These are phyloP conservation scores for Mythimna pallens DNA, from an alignment of 2,888 invertebrate species.

Conservation along the genomic window DNA sequence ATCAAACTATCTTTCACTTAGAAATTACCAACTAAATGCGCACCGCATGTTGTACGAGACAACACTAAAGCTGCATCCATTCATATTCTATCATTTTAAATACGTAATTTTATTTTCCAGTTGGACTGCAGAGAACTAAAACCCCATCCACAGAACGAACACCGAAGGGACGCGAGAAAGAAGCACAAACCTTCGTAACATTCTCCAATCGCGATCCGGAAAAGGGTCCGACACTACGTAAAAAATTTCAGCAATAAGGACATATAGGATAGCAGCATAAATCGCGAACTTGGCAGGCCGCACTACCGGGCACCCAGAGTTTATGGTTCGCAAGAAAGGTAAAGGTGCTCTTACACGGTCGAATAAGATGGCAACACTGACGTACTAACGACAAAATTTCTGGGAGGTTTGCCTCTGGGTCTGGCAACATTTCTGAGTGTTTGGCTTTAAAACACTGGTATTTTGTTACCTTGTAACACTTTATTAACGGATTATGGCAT, in stretches of 20 bases:
- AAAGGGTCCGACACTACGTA: slow-evolving; percentile 73
- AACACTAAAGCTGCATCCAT: too few relatives aligned
- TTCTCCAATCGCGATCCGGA: slow-evolving; percentile 68
- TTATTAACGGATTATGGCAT: background rate
- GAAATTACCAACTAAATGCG: too few relatives aligned
- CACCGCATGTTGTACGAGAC: too few relatives aligned
- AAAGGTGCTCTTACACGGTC: slow-evolving; percentile 24
- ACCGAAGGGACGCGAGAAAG: slow-evolving; percentile 91
- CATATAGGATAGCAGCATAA: slow-evolving; percentile 26
- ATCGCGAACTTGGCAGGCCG: slow-evolving; percentile 1
- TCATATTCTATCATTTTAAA: background rate
- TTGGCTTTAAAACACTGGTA: background rate
- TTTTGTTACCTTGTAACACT: background rate
- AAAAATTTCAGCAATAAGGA: slow-evolving; percentile 67
- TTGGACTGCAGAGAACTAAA: slow-evolving; percentile 93
- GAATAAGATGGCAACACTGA: background rate
- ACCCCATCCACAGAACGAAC: slow-evolving; percentile 90
- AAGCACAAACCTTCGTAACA: slow-evolving; percentile 93
- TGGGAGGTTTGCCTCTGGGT: background rate
- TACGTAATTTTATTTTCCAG: slow-evolving; percentile 78
- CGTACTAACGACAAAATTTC: background rate
- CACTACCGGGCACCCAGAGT: background rate
- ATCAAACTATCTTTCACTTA: too few relatives aligned
- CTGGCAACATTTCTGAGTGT: background rate
- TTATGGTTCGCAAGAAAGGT: slow-evolving; percentile 2